Base-by-base conservation (phyloP, 2,888 invertebrate genomes). In the Beris morrisii region DNA sequence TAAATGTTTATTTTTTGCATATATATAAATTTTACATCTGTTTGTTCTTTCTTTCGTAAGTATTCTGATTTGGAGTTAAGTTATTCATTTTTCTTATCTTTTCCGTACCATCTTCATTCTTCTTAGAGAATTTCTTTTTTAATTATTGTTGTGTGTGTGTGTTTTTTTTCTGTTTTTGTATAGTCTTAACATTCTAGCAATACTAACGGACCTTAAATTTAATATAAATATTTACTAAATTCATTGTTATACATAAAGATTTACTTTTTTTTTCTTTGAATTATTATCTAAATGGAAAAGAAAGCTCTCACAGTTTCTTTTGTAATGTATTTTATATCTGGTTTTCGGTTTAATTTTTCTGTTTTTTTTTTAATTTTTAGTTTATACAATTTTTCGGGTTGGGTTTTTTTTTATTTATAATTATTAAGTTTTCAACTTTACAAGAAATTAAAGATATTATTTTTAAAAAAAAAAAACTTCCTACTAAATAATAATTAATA, bases 21-120 rank as follows among this genome's bases (percentile, higher is more conserved):
- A 69, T 69, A 69, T 69, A 69, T 69, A 69, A 69, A 69, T 69
- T 69, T 69, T 69, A 69, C 69, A 69, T 66, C 48, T 69, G 46
- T 55, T 56, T 67, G 57, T 54, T 38, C 32, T 63, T 52, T 38
- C 53, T 45, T 53, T 45, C 30, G 46, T 65, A 55, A 65, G 61
- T 61, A 55, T 31, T 64, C 43, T 44, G 53, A 64, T 54, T 56
- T 65, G 13, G 48, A 32, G 32, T 55, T 65, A 54, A 46, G 32
- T 30, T 65, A 44, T 45, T 45, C 46, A 43, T 48, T 46, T 43
- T 56, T 56, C 50, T 46, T 44, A 43, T 28, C 30, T 22, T 28
- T 31, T 46, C 44, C 32, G 15, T 53, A 28, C 43, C 53, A 53
- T 57, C n/a, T 5, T 28, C 44, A 44, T 63, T 48, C 22, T 48